Conservation (phyloP, 1,140 invertebrate species). For the Drosophila guanche region DNA sequence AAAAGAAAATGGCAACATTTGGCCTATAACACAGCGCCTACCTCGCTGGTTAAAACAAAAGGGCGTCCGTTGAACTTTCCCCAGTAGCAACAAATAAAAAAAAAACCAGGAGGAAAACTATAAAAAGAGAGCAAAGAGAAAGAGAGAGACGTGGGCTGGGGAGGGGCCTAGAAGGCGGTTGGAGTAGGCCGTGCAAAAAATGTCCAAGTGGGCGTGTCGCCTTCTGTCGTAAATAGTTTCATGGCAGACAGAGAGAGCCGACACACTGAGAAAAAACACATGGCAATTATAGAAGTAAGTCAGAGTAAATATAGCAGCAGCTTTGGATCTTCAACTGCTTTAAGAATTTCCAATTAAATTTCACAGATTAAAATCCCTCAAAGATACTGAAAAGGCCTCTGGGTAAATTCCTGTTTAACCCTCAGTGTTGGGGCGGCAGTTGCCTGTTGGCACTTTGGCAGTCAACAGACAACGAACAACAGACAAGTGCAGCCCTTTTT, state of each 20-base stretch:
- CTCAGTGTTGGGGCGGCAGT: constrained; percentile 14
- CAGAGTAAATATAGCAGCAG: too few species aligned
- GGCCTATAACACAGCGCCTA: constrained; percentile 42
- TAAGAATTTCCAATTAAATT: too few species aligned
- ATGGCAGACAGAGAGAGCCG: constrained; percentile 46
- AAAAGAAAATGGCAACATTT: constrained; percentile 71
- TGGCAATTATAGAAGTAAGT: too few species aligned
- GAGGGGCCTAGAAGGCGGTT: too few species aligned
- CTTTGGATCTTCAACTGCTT: too few species aligned
- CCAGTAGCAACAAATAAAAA: neutral
- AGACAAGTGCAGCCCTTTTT: constrained; percentile 61
- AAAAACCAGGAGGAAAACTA: constrained; percentile 17
- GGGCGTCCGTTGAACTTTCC: constrained; percentile 70
- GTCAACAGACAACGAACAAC: constrained; percentile 56
- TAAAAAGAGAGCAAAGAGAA: constrained; percentile 5
- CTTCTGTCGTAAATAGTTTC: constrained; percentile 70
- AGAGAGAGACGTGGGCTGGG: neutral
- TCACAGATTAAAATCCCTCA: too few species aligned
- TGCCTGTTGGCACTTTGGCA: constrained; percentile 55
- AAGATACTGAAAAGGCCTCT: too few species aligned
- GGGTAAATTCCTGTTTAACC: too few species aligned
- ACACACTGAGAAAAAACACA: too few species aligned
- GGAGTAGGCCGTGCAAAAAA: constrained; percentile 6
- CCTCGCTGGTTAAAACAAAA: constrained; percentile 53
- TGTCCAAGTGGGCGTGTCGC: constrained; percentile 61